Conservation (phyloP, 2,797 vertebrate species). For the Tolypeutes matacus region DNA sequence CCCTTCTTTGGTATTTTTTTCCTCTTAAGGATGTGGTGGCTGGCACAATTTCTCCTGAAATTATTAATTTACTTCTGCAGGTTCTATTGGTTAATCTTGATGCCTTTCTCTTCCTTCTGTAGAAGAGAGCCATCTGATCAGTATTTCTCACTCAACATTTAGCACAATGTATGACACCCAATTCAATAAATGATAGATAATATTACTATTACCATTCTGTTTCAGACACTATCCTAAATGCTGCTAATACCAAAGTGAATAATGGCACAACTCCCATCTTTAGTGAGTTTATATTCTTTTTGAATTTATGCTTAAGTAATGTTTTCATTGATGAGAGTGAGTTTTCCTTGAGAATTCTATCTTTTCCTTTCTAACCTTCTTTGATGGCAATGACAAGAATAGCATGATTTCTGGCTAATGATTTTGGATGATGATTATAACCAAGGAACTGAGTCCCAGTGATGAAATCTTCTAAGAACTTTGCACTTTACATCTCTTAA, state of each 20-base stretch:
- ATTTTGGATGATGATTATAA: background rate
- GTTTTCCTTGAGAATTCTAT: background rate
- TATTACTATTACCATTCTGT: background rate
- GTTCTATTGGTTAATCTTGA: background rate
- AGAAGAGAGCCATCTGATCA: background rate
- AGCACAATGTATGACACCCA: background rate
- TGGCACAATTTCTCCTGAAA: background rate
- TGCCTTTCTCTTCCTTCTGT: background rate
- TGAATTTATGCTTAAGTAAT: constrained; percentile 1
- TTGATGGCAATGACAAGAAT: background rate
- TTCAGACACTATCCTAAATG: background rate
- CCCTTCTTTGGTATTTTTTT: background rate
- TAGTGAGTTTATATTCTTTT: background rate
- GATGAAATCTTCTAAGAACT: background rate
- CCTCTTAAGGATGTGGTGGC: background rate
- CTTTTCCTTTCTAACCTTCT: background rate
- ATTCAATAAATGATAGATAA: background rate
- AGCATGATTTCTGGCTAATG: background rate
- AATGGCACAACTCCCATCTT: background rate
- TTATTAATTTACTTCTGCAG: background rate
- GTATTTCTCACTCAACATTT: background rate
- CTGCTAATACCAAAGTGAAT: background rate
- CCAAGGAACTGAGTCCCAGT: background rate
- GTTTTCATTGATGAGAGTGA: background rate
- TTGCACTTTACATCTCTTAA: background rate